phyloP scores from a whole-genome alignment of 2,888 invertebrate species.

The Coleophora deauratella region DNA sequence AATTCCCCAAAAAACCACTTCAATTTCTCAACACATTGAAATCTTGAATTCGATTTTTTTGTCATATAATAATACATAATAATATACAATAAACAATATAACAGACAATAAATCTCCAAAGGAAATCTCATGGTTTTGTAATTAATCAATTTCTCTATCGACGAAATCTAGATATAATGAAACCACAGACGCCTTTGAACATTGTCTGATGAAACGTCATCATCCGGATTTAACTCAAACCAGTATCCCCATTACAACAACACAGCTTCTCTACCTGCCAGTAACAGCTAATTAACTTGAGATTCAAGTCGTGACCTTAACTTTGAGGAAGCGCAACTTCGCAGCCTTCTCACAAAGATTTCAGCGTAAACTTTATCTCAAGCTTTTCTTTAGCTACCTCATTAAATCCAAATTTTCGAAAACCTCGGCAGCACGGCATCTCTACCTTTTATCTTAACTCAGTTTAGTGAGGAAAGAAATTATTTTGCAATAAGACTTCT shows the following conservation, averaged over 20 bases:
- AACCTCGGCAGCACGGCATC: constrained; percentile 19
- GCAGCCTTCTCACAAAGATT: constrained; percentile 44
- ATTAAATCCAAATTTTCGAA: constrained; percentile 44
- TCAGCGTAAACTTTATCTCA: constrained; percentile 28
- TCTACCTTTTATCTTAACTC: constrained; percentile 18
- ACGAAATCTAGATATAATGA: too few relatives aligned
- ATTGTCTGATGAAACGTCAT: too few relatives aligned
- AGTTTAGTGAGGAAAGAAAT: constrained; percentile 17
- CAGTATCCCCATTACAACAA: neutral
- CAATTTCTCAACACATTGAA: too few relatives aligned
- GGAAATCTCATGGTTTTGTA: too few relatives aligned
- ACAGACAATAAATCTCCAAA: too few relatives aligned
- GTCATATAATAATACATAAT: too few relatives aligned
- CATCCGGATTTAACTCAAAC: neutral
- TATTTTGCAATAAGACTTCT: constrained; percentile 16
- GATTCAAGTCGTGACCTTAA: constrained; percentile 44
- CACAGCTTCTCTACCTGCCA: constrained; percentile 4
- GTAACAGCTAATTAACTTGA: constrained; percentile 40
- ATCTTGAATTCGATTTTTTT: too few relatives aligned
- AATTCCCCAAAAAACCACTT: too few relatives aligned
- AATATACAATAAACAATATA: too few relatives aligned
- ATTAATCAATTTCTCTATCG: too few relatives aligned
- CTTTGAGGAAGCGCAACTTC: constrained; percentile 38
- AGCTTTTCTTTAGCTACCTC: constrained; percentile 40
- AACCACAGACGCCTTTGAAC: too few relatives aligned